phyloP scores from a whole-genome alignment of 2,888 invertebrate species.

The Leistus spinibarbis region DNA sequence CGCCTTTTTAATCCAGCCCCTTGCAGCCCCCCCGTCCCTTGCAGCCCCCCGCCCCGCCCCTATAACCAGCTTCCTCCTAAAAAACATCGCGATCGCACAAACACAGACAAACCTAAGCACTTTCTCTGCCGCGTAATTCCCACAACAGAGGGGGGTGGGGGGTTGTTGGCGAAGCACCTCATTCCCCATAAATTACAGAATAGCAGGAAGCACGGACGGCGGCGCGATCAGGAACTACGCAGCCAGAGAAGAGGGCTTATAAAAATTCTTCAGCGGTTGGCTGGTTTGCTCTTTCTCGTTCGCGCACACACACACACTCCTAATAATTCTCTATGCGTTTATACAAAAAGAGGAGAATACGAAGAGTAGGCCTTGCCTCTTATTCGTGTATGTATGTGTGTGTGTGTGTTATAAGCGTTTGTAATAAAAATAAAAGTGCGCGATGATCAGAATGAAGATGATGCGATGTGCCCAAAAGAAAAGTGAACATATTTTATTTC shows the following conservation, averaged over 20 bases:
- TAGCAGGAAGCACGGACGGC: background rate
- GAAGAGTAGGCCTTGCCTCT: too few relatives aligned
- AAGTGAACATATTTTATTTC: too few relatives aligned
- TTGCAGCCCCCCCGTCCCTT: background rate
- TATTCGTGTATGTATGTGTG: too few relatives aligned
- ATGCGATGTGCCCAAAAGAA: too few relatives aligned
- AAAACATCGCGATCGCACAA: background rate
- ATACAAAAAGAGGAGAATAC: too few relatives aligned
- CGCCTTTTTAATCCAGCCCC: background rate
- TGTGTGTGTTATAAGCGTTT: too few relatives aligned
- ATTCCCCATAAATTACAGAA: background rate
- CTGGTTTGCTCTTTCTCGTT: slow-evolving; percentile 21
- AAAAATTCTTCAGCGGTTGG: background rate
- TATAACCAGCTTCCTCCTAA: too few relatives aligned
- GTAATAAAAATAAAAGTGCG: too few relatives aligned
- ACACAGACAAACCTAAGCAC: background rate
- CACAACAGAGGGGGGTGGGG: background rate
- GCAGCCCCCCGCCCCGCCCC: background rate
- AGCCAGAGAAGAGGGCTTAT: background rate
- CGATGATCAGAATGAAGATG: too few relatives aligned
- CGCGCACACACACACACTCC: too few relatives aligned
- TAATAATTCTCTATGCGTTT: background rate
- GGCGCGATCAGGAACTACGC: background rate
- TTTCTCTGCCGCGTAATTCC: background rate
- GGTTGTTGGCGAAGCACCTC: too few relatives aligned